Evolutionary conservation across 2,797 vertebrate species (phyloP), one percentile per base, ranked within the genome.

Genomic region (Periparus ater): DNA sequence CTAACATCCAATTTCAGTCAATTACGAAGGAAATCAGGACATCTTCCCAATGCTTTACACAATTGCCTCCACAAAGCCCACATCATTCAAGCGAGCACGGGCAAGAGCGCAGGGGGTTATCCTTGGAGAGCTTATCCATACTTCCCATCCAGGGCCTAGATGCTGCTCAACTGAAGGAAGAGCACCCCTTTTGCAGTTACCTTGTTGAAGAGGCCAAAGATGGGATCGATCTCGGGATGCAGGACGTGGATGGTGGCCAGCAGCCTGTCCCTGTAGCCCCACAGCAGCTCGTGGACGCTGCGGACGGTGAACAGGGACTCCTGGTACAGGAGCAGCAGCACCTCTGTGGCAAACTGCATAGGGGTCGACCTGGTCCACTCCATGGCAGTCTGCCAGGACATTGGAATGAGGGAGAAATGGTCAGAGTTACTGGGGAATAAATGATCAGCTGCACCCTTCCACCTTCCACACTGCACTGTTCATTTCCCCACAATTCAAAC

Each of bases 121-220:
- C 21, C 40, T 54, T 15, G 47, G 51, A 54, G 79, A 79, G 58
- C 27, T 61, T 34, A 61, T 20, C 51, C n/a, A 3, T 4, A 53
- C 6, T 11, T 63, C 17, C 9, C 21, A 57, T 19, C 19, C 61
- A 51, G 53, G 7, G 20, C 60, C 60, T 11, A 29, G 11, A 44
- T 2, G 67, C 26, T 47, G 78, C 12, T 36, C 44, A 63, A 19
- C 5, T 16, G 66, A 67, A 47, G 27, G 36, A 22, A 27, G 32
- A 70, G 36, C 50, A 48, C 8, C 9, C 45, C 40, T 55, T 22
- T 26, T 1, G 1, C 45, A 44, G 87, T 96, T 94, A 99, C 99
- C 98, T 99, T 98, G 75, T 98, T 98, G 95, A 99, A 99, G 34
- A 99, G 98, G 32, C 99, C 99, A 26, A 99, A 99, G 22, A 98